phyloP scores from a whole-genome alignment of 2,888 invertebrate species.

The Bhutanitis thaidina region DNA sequence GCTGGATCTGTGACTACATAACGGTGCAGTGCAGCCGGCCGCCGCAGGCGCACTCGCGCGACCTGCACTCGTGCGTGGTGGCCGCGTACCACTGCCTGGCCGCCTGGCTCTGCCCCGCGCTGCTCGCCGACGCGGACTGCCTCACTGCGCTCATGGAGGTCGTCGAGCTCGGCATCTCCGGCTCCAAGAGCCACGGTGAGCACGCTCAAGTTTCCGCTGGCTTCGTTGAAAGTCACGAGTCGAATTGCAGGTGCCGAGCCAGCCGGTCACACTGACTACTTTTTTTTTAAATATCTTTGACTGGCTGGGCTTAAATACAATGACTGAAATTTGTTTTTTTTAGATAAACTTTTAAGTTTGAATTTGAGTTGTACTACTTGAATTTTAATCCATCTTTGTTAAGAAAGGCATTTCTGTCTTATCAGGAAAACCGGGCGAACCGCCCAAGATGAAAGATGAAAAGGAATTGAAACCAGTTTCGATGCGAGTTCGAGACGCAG shows the following conservation, averaged over 20 bases:
- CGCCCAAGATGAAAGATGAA: conserved; percentile 95
- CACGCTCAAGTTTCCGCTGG: background rate
- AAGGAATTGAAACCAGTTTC: conserved; percentile 98
- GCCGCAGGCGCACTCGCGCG: conserved; percentile 95
- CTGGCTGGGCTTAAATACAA: too few relatives aligned
- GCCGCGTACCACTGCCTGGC: conserved; percentile 95
- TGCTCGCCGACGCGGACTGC: conserved; percentile 95
- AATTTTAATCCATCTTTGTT: too few relatives aligned
- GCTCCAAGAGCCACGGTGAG: conserved; percentile 89
- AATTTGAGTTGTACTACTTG: too few relatives aligned
- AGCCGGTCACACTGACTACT: too few relatives aligned
- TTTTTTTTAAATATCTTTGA: too few relatives aligned
- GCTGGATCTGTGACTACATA: conserved; percentile 99
- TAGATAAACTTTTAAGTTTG: too few relatives aligned
- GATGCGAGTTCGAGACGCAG: conserved; percentile 98
- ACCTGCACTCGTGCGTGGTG: conserved; percentile 96
- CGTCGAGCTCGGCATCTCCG: conserved; percentile 98
- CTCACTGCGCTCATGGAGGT: conserved; percentile 96
- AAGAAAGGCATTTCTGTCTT: too few relatives aligned
- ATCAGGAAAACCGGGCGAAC: conserved; percentile 89
- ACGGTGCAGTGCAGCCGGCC: conserved; percentile 96
- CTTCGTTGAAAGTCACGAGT: too few relatives aligned
- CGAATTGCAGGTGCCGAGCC: too few relatives aligned
- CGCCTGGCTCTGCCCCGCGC: conserved; percentile 95
- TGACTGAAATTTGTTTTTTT: too few relatives aligned